Conservation (phyloP, 2,797 vertebrate species). For the Salarias fasciatus region DNA sequence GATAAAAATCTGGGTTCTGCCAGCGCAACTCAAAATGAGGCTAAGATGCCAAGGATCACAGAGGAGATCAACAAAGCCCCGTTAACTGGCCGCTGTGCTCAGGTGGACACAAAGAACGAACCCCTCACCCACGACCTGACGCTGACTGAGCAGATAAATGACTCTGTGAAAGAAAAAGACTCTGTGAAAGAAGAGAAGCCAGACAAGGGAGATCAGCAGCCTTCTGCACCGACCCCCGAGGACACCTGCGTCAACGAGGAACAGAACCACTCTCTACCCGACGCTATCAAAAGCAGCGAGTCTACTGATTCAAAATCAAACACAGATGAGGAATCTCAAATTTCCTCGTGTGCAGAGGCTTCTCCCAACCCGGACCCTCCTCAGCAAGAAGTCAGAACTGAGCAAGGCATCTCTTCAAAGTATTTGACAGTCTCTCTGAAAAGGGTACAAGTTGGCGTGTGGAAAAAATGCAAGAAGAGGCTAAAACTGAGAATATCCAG, state of each 20-base stretch:
- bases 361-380: conserved; percentile 23
- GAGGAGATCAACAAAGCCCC: conserved; percentile 15
- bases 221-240: conserved; percentile 2
- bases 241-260: conserved; percentile 49
- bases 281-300: background rate
- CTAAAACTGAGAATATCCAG: conserved; percentile 62
- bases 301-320: background rate
- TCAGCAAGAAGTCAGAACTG: conserved; percentile 52
- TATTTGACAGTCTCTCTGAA: conserved; percentile 81
- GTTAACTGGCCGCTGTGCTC: background rate
- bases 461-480: conserved; percentile 68
- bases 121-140: background rate
- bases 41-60: conserved; percentile 14
- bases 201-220: conserved; percentile 26
- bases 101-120: conserved; percentile 13
- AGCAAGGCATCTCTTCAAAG: conserved; percentile 53
- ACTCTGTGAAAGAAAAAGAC: conserved; percentile 59
- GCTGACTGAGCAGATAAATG: background rate
- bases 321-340: conserved; percentile 1
- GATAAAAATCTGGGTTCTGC: conserved; percentile 44
- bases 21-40: conserved; percentile 10
- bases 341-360: background rate
- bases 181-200: conserved; percentile 51
- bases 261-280: background rate
- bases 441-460: conserved; percentile 70